These are phyloP conservation scores for Holothuria leucospilota DNA, from an alignment of 53 echinoderm and acorn worm species.

Conservation along the genomic window DNA sequence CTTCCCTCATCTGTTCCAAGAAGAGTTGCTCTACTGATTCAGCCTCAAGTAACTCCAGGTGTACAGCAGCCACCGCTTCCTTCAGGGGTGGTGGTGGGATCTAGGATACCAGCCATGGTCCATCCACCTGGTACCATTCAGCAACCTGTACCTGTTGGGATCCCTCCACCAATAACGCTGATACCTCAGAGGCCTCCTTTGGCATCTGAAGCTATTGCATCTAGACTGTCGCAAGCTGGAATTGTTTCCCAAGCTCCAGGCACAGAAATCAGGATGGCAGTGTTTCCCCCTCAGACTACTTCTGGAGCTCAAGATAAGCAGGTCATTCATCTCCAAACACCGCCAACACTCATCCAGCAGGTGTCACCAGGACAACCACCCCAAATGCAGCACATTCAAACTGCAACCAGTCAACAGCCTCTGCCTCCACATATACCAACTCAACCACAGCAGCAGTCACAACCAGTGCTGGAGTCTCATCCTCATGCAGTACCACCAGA, in stretches of 20 bases:
- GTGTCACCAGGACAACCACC: constrained; percentile 10
- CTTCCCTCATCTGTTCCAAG: constrained; percentile 5
- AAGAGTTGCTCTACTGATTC: constrained; percentile 19
- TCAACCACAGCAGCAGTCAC: background rate
- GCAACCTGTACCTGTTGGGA: constrained; percentile 10
- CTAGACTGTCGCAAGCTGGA: background rate
- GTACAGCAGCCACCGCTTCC: constrained; percentile 22
- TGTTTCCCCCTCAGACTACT: constrained; percentile 2
- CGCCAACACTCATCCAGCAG: constrained; percentile 15
- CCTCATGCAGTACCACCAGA: constrained; percentile 27
- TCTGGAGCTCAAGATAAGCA: background rate
- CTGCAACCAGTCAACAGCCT: constrained; percentile 10
- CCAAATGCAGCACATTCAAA: background rate
- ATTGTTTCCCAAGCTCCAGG: constrained; percentile 15
- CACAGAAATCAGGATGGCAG: constrained; percentile 12
- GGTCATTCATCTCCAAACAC: constrained; percentile 21
- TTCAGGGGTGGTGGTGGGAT: constrained; percentile 8
- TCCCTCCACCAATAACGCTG: constrained; percentile 17
- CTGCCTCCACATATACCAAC: background rate
- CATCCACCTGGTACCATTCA: constrained; percentile 20
- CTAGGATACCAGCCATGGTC: constrained; percentile 24
- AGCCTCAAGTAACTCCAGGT: constrained; percentile 3
- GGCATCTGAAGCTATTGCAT: background rate
- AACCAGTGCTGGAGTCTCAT: constrained; percentile 14
- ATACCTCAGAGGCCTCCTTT: constrained; percentile 21